Percentiles rank a stretch among this genome's conserved stretches.
Evolutionary conservation across 2,797 vertebrate species (phyloP).

Genomic region (Silurus lanzhouensis): DNA sequence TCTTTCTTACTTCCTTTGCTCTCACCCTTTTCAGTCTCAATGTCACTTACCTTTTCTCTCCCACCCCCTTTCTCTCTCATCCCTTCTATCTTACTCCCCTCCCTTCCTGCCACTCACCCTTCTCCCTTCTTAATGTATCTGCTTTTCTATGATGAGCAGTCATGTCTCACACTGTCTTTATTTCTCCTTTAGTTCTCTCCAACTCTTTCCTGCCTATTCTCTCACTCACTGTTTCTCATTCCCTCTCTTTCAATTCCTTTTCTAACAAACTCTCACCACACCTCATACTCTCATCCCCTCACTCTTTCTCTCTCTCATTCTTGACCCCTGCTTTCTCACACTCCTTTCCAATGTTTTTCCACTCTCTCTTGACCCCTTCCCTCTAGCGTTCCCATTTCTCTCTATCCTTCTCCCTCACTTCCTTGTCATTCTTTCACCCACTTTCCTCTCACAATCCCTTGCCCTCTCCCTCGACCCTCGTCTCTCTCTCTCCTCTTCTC

Average conservation of each 20-base stretch:
- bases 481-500: neutral
- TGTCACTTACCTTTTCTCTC: neutral
- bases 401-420: neutral
- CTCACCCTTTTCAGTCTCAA: neutral
- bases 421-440: neutral
- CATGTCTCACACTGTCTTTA: too few species aligned
- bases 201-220: neutral
- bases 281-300: neutral
- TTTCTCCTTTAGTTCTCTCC: neutral
- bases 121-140: neutral
- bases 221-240: neutral
- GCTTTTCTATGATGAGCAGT: neutral
- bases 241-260: neutral
- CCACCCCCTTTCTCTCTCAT: neutral
- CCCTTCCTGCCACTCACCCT: neutral
- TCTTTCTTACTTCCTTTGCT: neutral
- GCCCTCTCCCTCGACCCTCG: conserved; percentile 4
- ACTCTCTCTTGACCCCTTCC: neutral
- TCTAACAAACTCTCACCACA: neutral
- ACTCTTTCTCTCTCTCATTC: neutral
- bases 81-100: too few species aligned
- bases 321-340: neutral
- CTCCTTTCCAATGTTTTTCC: neutral
- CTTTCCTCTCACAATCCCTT: conserved; percentile 15
- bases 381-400: neutral